These are phyloP conservation scores for Oreochromis mossambicus DNA, from an alignment of 2,797 vertebrate genomes.

Conservation along the genomic window DNA sequence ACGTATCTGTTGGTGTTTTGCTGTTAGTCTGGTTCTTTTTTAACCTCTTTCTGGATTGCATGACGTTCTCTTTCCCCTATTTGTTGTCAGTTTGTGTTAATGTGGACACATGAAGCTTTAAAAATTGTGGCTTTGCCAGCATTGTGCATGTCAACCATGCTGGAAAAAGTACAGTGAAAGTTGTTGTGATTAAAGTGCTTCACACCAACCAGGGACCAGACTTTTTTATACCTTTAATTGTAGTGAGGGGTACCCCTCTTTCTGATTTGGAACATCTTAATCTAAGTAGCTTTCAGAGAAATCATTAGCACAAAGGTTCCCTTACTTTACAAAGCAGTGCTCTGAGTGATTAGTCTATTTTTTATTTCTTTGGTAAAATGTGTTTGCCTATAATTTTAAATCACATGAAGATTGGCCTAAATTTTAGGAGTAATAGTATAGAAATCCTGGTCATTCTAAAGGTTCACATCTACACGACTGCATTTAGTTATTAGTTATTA, in stretches of 20 bases:
- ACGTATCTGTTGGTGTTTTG: background rate
- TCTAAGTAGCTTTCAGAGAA: too few relatives aligned
- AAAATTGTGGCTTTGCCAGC: background rate
- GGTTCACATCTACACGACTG: background rate
- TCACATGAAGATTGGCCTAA: background rate
- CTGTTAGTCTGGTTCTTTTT: background rate
- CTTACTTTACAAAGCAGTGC: background rate
- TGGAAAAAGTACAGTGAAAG: too few relatives aligned
- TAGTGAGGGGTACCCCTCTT: too few relatives aligned
- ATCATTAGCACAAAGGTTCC: background rate
- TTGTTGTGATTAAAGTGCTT: too few relatives aligned
- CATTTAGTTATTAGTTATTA: background rate
- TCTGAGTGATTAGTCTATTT: background rate
- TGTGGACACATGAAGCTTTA: background rate
- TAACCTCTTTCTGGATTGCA: background rate
- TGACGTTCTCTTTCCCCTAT: background rate
- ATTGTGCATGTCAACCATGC: background rate
- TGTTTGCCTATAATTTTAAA: background rate
- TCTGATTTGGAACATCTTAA: too few relatives aligned
- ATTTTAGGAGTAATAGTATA: background rate
- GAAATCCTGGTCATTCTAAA: background rate
- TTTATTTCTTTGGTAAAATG: background rate
- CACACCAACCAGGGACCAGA: too few relatives aligned
- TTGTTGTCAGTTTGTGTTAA: background rate
- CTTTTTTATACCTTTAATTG: too few relatives aligned